Percentiles rank a stretch among this genome's conserved stretches.
Conservation (phyloP, 1,140 invertebrate genomes). For the Cheumatopsyche charites region DNA sequence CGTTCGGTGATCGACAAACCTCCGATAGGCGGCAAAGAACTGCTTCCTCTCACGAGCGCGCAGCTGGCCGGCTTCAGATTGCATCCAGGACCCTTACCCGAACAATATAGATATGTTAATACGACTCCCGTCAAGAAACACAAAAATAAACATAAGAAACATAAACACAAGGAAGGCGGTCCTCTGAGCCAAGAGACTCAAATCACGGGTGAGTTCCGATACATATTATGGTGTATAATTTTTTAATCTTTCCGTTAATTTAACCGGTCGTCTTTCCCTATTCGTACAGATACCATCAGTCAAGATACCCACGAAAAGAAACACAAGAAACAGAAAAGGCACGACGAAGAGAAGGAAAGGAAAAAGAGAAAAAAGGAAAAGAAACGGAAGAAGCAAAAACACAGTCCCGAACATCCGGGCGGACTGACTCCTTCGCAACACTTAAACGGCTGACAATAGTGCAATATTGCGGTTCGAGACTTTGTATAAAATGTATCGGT, state of each 20-base stretch:
- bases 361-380: constrained; percentile 96
- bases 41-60: constrained; percentile 84
- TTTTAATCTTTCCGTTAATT: not conserved
- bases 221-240: constrained; percentile 13
- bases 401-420: constrained; percentile 84
- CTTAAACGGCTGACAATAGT: constrained; percentile 61
- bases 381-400: constrained; percentile 92
- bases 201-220: constrained; percentile 56
- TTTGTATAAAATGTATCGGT: no score
- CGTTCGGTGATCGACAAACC: constrained; percentile 96
- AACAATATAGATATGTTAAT: constrained; percentile 94
- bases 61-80: constrained; percentile 93
- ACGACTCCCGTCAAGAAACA: constrained; percentile 91
- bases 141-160: constrained; percentile 94
- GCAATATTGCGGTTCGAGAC: not conserved
- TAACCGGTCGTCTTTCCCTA: constrained; percentile 38
- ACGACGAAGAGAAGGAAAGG: constrained; percentile 92
- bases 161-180: constrained; percentile 87
- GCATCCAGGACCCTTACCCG: constrained; percentile 94
- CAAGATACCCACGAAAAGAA: constrained; percentile 91
- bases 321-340: constrained; percentile 93
- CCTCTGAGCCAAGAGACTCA: constrained; percentile 73
- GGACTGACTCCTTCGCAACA: constrained; percentile 76
- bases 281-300: constrained; percentile 65
- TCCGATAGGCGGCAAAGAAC: constrained; percentile 94